Evolutionary conservation across 2,113 vertebrate genomes (phyloP).

Genomic region (Seriola quinqueradiata): DNA sequence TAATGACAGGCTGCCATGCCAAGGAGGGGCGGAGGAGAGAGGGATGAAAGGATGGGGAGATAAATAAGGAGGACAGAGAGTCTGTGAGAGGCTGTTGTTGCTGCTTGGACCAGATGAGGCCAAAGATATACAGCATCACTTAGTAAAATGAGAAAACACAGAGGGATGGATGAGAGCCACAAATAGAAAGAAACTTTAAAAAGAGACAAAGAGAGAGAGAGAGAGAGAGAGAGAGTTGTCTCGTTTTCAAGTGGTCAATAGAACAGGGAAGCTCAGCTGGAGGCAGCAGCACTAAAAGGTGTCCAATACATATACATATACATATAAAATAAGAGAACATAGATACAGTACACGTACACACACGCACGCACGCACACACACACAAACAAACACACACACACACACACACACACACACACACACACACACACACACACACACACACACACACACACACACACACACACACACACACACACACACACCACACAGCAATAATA

Average conservation of each 20-base stretch:
- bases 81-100: conserved; percentile 44
- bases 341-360: background rate
- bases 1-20: conserved; percentile 69
- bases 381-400: background rate
- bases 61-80: conserved; percentile 47
- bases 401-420: background rate
- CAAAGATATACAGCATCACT: conserved; percentile 40
- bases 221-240: conserved; percentile 14
- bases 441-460: conserved; percentile 9
- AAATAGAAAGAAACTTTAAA: conserved; percentile 1
- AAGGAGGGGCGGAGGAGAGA: conserved; percentile 45
- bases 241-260: conserved; percentile 36
- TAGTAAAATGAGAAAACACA: conserved; percentile 48
- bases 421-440: too few relatives aligned
- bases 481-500: conserved; percentile 56
- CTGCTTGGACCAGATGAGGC: conserved; percentile 53
- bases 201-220: conserved; percentile 15
- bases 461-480: conserved; percentile 20
- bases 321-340: conserved; percentile 20
- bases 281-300: conserved; percentile 42
- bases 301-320: conserved; percentile 19
- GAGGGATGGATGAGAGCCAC: conserved; percentile 19
- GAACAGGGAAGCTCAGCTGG: conserved; percentile 45
- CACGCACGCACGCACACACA: conserved; percentile 17
- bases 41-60: conserved; percentile 45